Evolutionary conservation across 2,888 invertebrate genomes (phyloP).

Genomic region (Chaetogeoica ovagalla): DNA sequence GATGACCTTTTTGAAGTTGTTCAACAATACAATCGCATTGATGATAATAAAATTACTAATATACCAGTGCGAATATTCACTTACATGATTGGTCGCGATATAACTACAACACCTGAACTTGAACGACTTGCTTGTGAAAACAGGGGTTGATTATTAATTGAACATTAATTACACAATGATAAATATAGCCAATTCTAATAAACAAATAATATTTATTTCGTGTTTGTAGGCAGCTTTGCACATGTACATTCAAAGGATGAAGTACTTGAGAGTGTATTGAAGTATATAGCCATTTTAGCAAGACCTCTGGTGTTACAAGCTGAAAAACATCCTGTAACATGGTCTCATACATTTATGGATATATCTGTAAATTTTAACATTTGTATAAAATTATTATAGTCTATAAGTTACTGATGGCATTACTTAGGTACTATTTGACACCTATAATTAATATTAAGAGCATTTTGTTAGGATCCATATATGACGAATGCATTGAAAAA

Average conservation of each 20-base stretch:
- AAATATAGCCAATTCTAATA: neutral
- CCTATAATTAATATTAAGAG: conserved; percentile 30
- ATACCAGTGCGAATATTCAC: conserved; percentile 95
- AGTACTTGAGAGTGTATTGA: conserved; percentile 92
- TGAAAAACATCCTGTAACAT: conserved; percentile 85
- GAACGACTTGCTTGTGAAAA: conserved; percentile 99
- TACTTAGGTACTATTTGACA: neutral
- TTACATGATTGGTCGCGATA: conserved; percentile 93
- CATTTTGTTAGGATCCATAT: conserved; percentile 67
- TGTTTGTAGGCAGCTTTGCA: conserved; percentile 79
- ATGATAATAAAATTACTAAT: conserved; percentile 65
- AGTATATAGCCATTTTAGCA: conserved; percentile 96
- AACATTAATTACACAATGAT: neutral
- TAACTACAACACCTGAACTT: conserved; percentile 88
- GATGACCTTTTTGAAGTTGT: conserved; percentile 81
- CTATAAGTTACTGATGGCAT: neutral
- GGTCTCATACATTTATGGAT: conserved; percentile 96
- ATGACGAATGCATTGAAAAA: conserved; percentile 92
- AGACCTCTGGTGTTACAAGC: conserved; percentile 87
- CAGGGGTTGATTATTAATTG: conserved; percentile 64
- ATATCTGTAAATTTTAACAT: conserved; percentile 68
- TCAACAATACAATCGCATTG: conserved; percentile 75
- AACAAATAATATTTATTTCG: neutral
- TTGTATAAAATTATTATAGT: neutral
- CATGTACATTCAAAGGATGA: conserved; percentile 96